These are phyloP conservation scores for Drosophila austrosaltans DNA, from an alignment of 2,888 invertebrate species.

Conservation along the genomic window DNA sequence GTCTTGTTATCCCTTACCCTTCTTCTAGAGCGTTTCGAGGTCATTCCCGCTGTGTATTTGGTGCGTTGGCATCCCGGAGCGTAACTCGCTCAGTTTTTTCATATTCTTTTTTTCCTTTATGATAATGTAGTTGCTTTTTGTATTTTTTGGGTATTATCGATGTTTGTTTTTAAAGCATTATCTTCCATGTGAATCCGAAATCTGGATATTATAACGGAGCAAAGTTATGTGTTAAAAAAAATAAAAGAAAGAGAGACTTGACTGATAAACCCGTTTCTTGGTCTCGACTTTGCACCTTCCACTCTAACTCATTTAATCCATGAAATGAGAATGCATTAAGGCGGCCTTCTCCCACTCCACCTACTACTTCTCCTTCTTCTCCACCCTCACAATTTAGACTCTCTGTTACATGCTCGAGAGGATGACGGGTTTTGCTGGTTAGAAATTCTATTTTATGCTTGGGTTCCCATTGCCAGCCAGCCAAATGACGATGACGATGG, in stretches of 20 bases:
- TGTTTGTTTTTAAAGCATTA: slow-evolving; percentile 29
- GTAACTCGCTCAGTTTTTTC: slow-evolving; percentile 53
- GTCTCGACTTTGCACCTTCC: slow-evolving; percentile 19
- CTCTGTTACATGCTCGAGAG: slow-evolving; percentile 29
- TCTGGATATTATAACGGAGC: slow-evolving; percentile 42
- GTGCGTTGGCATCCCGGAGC: slow-evolving; percentile 56
- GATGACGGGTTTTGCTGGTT: slow-evolving; percentile 49
- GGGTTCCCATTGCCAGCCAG: slow-evolving; percentile 51
- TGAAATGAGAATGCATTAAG: slow-evolving; percentile 50
- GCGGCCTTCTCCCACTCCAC: slow-evolving; percentile 8
- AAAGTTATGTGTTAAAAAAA: slow-evolving; percentile 52
- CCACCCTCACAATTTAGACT: slow-evolving; percentile 27
- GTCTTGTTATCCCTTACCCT: slow-evolving; percentile 19
- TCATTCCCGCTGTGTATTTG: slow-evolving; percentile 77
- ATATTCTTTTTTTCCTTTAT: slow-evolving; percentile 12
- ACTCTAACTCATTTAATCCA: slow-evolving; percentile 62
- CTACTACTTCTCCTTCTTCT: slow-evolving; percentile 5
- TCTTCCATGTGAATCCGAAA: slow-evolving; percentile 27
- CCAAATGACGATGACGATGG: slow-evolving; percentile 38
- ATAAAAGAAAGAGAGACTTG: not conserved
- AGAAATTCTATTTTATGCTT: slow-evolving; percentile 75
- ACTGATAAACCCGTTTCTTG: slow-evolving; percentile 53
- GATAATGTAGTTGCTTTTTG: not conserved
- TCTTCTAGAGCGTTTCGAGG: slow-evolving; percentile 61
- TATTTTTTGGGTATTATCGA: slow-evolving; percentile 16